Conservation (phyloP, 2,113 vertebrate species). For the Mirza zaza region DNA sequence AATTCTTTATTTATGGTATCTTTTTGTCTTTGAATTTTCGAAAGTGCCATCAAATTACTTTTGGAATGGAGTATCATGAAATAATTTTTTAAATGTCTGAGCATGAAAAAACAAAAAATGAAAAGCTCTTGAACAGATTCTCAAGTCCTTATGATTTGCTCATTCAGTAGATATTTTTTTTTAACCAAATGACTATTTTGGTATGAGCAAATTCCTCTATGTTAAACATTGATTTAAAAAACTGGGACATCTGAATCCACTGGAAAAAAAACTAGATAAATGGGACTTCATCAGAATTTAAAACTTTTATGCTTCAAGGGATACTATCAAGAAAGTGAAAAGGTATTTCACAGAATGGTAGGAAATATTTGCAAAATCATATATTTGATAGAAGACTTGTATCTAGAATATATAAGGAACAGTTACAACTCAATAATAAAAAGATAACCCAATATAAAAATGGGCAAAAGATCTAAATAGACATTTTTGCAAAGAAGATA, state of each 20-base stretch:
- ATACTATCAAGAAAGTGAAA: neutral
- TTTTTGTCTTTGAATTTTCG: conserved; percentile 2
- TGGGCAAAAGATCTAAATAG: neutral
- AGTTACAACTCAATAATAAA: neutral
- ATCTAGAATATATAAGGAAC: neutral
- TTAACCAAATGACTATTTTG: neutral
- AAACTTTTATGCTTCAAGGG: neutral
- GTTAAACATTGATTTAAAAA: conserved; percentile 30
- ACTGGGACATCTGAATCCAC: neutral
- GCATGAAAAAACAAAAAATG: neutral
- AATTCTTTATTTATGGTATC: neutral
- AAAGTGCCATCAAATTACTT: conserved; percentile 7
- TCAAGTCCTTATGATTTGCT: neutral
- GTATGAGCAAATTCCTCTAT: neutral
- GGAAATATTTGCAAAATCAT: neutral
- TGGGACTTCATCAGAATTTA: neutral
- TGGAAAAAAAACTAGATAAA: neutral
- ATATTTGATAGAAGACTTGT: neutral
- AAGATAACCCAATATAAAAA: conserved; percentile 1
- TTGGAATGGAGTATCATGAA: conserved; percentile 4
- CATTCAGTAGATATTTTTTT: neutral
- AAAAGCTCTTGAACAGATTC: neutral
- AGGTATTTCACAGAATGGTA: neutral
- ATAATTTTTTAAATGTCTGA: neutral
- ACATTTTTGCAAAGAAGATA: neutral